Percentiles rank a stretch among this genome's conserved stretches.
phyloP scores from a whole-genome alignment of 2,113 vertebrate genomes.

The Nyctereutes procyonoides region DNA sequence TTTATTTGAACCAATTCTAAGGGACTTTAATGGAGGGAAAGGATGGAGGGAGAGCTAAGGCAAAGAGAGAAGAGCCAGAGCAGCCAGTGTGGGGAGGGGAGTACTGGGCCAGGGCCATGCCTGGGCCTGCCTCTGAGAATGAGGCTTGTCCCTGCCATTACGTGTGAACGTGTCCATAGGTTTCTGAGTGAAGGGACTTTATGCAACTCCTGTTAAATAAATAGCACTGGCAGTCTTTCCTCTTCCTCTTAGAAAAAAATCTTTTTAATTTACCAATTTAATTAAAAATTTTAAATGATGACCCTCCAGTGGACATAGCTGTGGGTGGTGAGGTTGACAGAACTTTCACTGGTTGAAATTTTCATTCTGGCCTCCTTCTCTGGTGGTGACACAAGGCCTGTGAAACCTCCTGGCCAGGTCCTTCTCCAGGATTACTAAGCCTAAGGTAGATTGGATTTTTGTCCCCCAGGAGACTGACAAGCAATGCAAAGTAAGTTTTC shows the following conservation, averaged over 20 bases:
- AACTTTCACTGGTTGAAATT: background rate
- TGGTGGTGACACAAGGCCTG: background rate
- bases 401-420: background rate
- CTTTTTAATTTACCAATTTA: background rate
- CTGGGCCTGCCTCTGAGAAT: background rate
- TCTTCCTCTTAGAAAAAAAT: background rate
- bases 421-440: background rate
- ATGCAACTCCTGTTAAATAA: background rate
- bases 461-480: background rate
- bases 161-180: background rate
- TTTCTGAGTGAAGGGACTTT: background rate
- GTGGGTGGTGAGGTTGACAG: background rate
- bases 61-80: background rate
- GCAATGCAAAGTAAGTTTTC: background rate
- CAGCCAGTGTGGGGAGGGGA: background rate
- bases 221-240: background rate
- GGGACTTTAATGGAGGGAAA: background rate
- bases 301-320: background rate
- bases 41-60: background rate
- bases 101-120: background rate
- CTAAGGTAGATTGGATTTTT: background rate
- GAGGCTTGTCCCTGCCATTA: background rate
- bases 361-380: background rate
- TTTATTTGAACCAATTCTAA: slow-evolving; percentile 34
- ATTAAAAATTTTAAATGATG: background rate